These are phyloP conservation scores for Embidobia sp. DNA, from an alignment of 2,888 invertebrate genomes.

Conservation along the genomic window DNA sequence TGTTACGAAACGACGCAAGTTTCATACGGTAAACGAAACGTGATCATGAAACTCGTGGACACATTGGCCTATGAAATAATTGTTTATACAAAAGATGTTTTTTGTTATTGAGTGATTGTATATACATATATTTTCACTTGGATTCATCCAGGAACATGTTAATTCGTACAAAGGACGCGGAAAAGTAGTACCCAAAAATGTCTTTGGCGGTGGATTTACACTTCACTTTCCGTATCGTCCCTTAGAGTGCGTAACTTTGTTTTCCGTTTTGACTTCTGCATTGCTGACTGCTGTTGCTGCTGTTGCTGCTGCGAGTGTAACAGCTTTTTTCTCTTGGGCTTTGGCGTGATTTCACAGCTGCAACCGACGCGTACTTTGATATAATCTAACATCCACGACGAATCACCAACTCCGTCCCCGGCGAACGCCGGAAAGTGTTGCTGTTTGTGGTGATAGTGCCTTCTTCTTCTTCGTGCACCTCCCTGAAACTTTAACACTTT, in stretches of 20 bases:
- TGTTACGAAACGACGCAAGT: too few relatives aligned
- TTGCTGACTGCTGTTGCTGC: constrained; percentile 58
- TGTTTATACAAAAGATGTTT: not conserved
- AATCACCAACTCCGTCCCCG: constrained; percentile 79
- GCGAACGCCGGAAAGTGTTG: constrained; percentile 82
- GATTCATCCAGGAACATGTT: constrained; percentile 32
- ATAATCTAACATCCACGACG: constrained; percentile 90
- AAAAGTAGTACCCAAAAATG: constrained; percentile 21
- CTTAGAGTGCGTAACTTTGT: constrained; percentile 66
- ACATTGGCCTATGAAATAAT: too few relatives aligned
- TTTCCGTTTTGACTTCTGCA: constrained; percentile 73
- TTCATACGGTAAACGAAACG: too few relatives aligned
- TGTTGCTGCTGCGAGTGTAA: constrained; percentile 47
- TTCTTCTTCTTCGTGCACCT: constrained; percentile 75
- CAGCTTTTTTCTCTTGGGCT: constrained; percentile 82
- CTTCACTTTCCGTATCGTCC: constrained; percentile 48
- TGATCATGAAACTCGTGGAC: too few relatives aligned
- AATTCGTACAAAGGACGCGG: not conserved
- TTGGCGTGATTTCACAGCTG: constrained; percentile 89
- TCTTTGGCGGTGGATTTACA: constrained; percentile 51
- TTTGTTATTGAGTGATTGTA: not conserved
- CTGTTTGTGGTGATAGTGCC: constrained; percentile 76
- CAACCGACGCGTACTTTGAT: constrained; percentile 92
- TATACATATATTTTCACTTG: constrained; percentile 31
- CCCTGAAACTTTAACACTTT: constrained; percentile 57